Evolutionary conservation across 1,140 invertebrate genomes (phyloP).

Genomic region (Aleiodes sp.): DNA sequence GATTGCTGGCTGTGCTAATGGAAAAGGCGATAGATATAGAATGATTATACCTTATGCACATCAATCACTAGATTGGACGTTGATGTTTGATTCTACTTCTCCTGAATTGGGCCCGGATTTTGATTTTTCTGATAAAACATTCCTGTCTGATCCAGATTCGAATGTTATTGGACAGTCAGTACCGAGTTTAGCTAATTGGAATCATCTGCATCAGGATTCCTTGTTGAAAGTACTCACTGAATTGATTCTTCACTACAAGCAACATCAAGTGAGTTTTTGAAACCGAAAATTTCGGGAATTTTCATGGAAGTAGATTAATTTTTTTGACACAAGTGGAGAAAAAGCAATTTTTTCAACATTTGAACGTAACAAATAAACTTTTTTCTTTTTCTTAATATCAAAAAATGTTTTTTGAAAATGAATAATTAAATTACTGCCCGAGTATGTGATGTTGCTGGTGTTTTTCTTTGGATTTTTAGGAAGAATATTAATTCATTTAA

Average conservation of each 20-base stretch:
- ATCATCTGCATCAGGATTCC: constrained; percentile 64
- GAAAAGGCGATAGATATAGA: constrained; percentile 48
- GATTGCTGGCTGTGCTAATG: constrained; percentile 20
- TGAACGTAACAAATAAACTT: background rate
- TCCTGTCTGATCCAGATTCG: constrained; percentile 64
- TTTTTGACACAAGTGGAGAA: no score
- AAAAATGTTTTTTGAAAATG: no score
- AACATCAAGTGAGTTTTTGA: constrained; percentile 64
- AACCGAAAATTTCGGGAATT: background rate
- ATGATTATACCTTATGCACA: constrained; percentile 50
- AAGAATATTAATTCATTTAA: no score
- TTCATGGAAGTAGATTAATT: background rate
- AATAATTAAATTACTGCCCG: no score
- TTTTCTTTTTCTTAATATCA: background rate
- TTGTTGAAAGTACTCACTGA: constrained; percentile 68
- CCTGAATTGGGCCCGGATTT: constrained; percentile 53
- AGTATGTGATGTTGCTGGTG: no score
- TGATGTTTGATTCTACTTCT: constrained; percentile 45
- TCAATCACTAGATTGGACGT: constrained; percentile 44
- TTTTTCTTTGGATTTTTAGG: no score
- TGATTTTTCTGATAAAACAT: constrained; percentile 66
- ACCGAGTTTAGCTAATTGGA: constrained; percentile 70
- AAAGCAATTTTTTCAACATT: constrained; percentile 14
- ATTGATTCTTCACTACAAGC: constrained; percentile 66
- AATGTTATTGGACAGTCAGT: constrained; percentile 62